These are phyloP conservation scores for Tupaia chinensis DNA, from an alignment of 2,113 vertebrate genomes.

Conservation along the genomic window DNA sequence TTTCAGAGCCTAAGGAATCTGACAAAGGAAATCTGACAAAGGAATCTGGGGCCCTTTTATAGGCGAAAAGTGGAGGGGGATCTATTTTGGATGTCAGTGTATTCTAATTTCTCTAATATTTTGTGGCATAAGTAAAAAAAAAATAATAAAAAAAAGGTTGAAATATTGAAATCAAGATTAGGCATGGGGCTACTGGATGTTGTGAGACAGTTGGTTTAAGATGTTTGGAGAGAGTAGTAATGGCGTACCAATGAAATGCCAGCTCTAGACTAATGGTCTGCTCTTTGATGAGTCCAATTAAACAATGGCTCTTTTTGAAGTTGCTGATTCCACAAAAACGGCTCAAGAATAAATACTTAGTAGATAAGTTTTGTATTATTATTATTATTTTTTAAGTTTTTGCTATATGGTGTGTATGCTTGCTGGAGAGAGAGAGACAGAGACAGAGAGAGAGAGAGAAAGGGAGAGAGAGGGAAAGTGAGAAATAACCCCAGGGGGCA, in stretches of 20 bases:
- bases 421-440: no score
- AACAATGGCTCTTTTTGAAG: constrained; percentile 24
- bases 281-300: not conserved
- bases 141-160: constrained; percentile 8
- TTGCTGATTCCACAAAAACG: not conserved
- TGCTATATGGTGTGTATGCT: no score
- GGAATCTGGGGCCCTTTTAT: not conserved
- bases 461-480: no score
- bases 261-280: not conserved
- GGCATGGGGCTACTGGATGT: not conserved
- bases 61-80: not conserved
- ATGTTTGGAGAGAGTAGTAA: not conserved
- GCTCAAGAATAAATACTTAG: not conserved
- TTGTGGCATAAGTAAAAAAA: constrained; percentile 32
- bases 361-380: no score
- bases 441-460: no score
- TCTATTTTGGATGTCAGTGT: not conserved
- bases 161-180: constrained; percentile 6
- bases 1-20: not conserved
- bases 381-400: no score
- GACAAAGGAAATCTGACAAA: not conserved
- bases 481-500: no score
- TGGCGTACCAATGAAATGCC: not conserved
- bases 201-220: not conserved
- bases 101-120: not conserved